Evolutionary conservation across 2,888 invertebrate genomes (phyloP), one percentile per base, ranked within the genome.

Genomic region (Cybosia mesomella): DNA sequence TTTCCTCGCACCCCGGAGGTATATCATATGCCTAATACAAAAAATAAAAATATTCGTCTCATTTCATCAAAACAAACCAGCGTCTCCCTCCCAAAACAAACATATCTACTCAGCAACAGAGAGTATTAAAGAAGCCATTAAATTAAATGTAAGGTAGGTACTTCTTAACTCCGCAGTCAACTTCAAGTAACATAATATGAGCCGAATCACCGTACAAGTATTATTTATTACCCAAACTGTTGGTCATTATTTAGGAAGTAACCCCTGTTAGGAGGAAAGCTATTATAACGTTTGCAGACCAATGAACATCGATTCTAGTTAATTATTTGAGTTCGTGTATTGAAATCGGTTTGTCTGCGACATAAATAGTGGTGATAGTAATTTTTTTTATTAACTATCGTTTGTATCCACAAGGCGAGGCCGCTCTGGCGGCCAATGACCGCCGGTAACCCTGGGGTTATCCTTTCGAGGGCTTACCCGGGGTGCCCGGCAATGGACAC

Each of bases 141-240:
- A 58, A 64, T 54, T 24, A 32, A 64, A 55, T 36, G 34, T 68
- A 49, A 49, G n/a, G n/a, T 68, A 49, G n/a, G n/a, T 68, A 59
- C 55, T 68, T 68, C 59, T 64, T 24, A 64, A 68, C 68, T 60
- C 54, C 34, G n/a, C 15, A 60, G 49, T 28, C 49, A 63, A 53
- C 34, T 54, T 22, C 61, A 7, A 18, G 57, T 62, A 34, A 58
- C 55, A 71, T 77, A 80, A 80, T 80, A 79, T 79, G 75, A 80
- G 83, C 80, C 71, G 83, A 86, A 88, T 89, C 83, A 85, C 85
- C 85, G 86, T 88, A 87, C 93, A 92, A 93, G 92, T 92, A 91
- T 91, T 92, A 93, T 93, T 93, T 93, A 93, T 93, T 87, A 83
- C 88, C 73, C 84, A 83, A 89, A 92, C 91, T 89, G 91, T 82